phyloP scores from a whole-genome alignment of 2,888 invertebrate genomes.

The Enchytraeus crypticus region DNA sequence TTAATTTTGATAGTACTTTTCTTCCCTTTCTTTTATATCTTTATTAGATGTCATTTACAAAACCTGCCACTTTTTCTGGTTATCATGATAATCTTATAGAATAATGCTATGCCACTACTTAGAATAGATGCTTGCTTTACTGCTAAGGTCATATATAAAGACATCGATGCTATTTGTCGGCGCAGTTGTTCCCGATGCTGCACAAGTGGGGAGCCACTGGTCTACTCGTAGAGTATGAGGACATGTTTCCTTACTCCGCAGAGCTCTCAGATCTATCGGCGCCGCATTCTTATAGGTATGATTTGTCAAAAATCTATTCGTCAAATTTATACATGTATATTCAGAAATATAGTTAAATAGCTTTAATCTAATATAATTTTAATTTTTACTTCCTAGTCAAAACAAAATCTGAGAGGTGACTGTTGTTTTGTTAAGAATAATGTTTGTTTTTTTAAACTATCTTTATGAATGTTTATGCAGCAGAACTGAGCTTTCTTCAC shows the following conservation, averaged over 20 bases:
- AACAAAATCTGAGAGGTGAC: not conserved
- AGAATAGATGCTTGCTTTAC: too few relatives aligned
- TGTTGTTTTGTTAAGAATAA: not conserved
- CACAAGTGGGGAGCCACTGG: slow-evolving; percentile 61
- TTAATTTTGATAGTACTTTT: too few relatives aligned
- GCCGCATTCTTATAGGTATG: slow-evolving; percentile 57
- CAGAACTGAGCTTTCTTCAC: not conserved
- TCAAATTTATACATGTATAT: not conserved
- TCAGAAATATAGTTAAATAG: not conserved
- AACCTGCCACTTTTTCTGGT: too few relatives aligned
- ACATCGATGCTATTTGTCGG: not conserved
- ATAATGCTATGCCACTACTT: too few relatives aligned
- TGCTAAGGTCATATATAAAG: not conserved
- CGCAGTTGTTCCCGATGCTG: slow-evolving; percentile 47
- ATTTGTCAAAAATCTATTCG: not conserved
- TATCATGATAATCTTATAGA: too few relatives aligned
- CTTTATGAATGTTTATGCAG: not conserved
- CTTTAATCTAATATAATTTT: not conserved
- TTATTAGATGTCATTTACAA: too few relatives aligned
- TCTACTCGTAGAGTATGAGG: slow-evolving; percentile 73
- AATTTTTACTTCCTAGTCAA: not conserved
- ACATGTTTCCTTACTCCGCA: slow-evolving; percentile 72
- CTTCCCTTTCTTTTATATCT: too few relatives aligned
- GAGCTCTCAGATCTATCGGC: slow-evolving; percentile 57
- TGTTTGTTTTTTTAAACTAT: not conserved